phyloP scores from a whole-genome alignment of 37 sponge, comb jelly and placozoan species.

The Haliclona indistincta region DNA sequence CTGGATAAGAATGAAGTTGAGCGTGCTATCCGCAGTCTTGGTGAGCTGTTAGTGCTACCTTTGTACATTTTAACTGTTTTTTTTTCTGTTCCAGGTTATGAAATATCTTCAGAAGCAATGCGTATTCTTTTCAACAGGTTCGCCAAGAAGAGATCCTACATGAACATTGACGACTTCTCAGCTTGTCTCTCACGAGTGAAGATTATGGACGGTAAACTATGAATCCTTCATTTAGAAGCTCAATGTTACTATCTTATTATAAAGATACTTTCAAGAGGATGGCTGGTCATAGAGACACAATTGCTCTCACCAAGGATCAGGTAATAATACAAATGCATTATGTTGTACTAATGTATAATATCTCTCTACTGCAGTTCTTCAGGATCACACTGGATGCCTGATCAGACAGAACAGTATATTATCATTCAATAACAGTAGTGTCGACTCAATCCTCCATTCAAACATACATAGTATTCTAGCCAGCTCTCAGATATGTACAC shows the following conservation, averaged over 20 bases:
- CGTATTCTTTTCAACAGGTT: constrained; percentile 59
- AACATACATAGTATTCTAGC: no score
- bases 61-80: neutral
- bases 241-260: neutral
- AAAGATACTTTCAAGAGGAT: neutral
- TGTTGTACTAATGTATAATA: no score
- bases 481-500: no score
- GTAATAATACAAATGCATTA: no score
- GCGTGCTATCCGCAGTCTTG: constrained; percentile 39
- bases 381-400: constrained; percentile 51
- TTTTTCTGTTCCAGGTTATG: constrained; percentile 40
- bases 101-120: constrained; percentile 29
- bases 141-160: constrained; percentile 62
- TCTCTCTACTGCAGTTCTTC: constrained; percentile 68
- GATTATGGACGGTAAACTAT: constrained; percentile 55
- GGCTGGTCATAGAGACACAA: no score
- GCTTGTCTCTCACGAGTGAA: constrained; percentile 69
- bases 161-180: constrained; percentile 75
- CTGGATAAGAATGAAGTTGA: constrained; percentile 61
- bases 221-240: neutral
- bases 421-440: no score
- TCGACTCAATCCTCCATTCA: no score
- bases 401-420: no score
- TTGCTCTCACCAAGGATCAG: no score
- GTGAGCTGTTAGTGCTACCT: constrained; percentile 7